Base-by-base conservation (phyloP, 2,113 vertebrate genomes). In the Syrmaticus mikado region DNA sequence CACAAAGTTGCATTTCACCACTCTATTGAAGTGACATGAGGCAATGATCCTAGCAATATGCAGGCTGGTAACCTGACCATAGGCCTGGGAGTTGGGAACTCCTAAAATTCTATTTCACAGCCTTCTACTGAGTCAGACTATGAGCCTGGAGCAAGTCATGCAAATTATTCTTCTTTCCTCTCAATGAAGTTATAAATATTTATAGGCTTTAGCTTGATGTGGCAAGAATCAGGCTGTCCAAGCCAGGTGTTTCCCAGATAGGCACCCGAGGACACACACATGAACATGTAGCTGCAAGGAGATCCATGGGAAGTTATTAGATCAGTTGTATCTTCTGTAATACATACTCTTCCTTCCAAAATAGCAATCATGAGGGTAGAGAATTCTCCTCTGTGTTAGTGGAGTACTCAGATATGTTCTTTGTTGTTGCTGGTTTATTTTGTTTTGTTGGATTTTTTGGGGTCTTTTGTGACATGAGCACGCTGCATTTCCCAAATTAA, bases 181-280 rank as follows among this genome's bases (percentile, higher is more conserved):
- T 70, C 10, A 3, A 22, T 18, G 6, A 15, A 32, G 32, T 55
- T 82, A 55, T 38, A 84, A 89, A 74, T 72, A 74, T 38, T 74
- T 66, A 36, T 65, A 6, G 0, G 55, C 76, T 46, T 90, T 52
- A 24, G 74, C 68, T 78, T 4, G 9, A 20, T 0, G 1, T 30
- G 19, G 25, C 13, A 7, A 57, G 43, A 45, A 48, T 20, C 5
- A 14, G 32, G 34, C 28, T 0, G 3, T 30, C 53, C 0, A 4
- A 72, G 65, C 27, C 55, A 89, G 55, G 53, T 77, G 55, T 85
- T 95, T 82, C 90, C 67, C 71, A 65, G 5, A 4, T 66, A 61
- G 52, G 62, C n/a, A 75, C 48, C 64, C 19, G 82, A 87, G 75
- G 71, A 66, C 43, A 32, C 45, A 20, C 77, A 60, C 6, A 5